Conservation (phyloP, 2,113 vertebrate genomes). For the Brachionichthys hirsutus region DNA sequence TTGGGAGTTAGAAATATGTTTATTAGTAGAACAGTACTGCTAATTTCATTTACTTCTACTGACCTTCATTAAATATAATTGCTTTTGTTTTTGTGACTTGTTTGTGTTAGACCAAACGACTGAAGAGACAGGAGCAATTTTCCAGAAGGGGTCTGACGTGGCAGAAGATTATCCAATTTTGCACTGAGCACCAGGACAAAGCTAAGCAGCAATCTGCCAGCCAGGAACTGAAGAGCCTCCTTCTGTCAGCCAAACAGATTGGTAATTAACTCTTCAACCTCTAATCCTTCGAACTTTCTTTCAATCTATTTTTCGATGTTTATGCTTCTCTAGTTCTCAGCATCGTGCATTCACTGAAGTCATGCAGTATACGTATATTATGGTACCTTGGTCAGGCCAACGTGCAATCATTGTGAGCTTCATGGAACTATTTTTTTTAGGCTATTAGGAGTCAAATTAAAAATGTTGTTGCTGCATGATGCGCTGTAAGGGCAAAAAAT, state of each 20-base stretch:
- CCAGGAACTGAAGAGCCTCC: constrained; percentile 86
- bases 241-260: constrained; percentile 91
- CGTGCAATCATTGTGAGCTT: too few relatives aligned
- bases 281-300: constrained; percentile 11
- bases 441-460: too few relatives aligned
- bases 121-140: constrained; percentile 83
- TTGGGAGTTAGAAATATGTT: too few relatives aligned
- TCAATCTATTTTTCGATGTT: constrained; percentile 12
- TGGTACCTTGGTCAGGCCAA: too few relatives aligned
- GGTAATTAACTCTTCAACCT: constrained; percentile 77
- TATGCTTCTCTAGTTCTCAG: constrained; percentile 1
- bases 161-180: constrained; percentile 89
- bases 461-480: too few relatives aligned
- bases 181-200: constrained; percentile 85
- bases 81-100: constrained; percentile 11
- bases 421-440: too few relatives aligned
- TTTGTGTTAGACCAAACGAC: constrained; percentile 83
- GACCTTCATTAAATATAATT: constrained; percentile 15
- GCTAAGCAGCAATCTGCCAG: constrained; percentile 79
- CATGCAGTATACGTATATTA: too few relatives aligned
- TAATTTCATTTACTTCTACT: not conserved
- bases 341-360: not conserved
- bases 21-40: too few relatives aligned
- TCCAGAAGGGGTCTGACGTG: constrained; percentile 86
- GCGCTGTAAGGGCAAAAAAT: too few relatives aligned